These are phyloP conservation scores for Tanypteryx hageni DNA, from an alignment of 2,888 invertebrate species.

Conservation along the genomic window DNA sequence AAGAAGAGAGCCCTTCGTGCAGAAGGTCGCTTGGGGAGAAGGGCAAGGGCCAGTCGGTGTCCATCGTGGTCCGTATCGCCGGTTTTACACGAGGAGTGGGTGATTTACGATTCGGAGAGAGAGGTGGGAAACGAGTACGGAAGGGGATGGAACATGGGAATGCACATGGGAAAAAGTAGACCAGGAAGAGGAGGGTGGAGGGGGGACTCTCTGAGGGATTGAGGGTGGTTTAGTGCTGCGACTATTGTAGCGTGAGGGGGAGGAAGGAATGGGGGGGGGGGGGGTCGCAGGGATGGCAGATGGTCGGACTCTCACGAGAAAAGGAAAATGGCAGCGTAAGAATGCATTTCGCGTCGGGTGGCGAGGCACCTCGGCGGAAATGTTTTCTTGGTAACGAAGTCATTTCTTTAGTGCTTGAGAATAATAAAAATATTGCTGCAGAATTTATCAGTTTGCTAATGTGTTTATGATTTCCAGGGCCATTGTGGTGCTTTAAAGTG, in stretches of 20 bases:
- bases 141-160: not conserved
- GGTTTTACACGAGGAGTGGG: conserved; percentile 22
- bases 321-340: conserved; percentile 17
- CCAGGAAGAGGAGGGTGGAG: not conserved
- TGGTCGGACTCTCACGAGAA: not conserved
- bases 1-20: not conserved
- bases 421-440: no score
- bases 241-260: not conserved
- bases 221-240: not conserved
- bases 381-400: no score
- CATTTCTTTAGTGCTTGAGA: no score
- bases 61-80: conserved; percentile 7
- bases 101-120: conserved; percentile 35
- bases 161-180: not conserved
- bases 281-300: not conserved
- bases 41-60: conserved; percentile 18
- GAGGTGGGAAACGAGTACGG: not conserved
- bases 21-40: not conserved
- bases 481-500: no score
- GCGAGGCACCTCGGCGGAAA: no score
- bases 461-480: no score
- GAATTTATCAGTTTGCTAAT: no score
- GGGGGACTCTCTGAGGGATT: not conserved
- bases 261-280: not conserved
- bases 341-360: not conserved